A percentile compares a stretch with the other conserved stretches of the same genome.
phyloP scores from a whole-genome alignment of 2,888 invertebrate genomes.

The Chymomyza caudatula region DNA sequence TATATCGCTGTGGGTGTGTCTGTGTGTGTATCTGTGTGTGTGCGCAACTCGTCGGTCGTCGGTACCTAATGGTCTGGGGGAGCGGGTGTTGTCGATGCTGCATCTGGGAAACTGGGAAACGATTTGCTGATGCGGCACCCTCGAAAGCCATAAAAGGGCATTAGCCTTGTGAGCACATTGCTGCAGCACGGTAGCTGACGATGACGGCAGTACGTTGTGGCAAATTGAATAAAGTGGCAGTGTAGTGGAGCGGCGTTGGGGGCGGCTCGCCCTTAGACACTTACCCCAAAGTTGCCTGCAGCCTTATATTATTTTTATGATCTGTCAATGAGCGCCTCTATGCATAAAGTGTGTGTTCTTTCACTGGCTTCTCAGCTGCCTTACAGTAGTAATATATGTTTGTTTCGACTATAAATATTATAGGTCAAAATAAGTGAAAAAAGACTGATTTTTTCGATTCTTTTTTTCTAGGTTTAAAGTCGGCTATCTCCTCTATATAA shows the following conservation, averaged over 20 bases:
- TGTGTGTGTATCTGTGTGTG: background rate
- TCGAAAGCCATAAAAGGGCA: constrained; percentile 68
- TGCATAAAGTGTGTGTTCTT: too few species aligned
- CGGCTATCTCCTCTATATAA: too few species aligned
- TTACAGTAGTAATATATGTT: background rate
- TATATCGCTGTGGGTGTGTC: background rate
- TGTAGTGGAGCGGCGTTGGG: constrained; percentile 12
- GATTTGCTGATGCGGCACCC: constrained; percentile 60
- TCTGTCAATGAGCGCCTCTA: constrained; percentile 36
- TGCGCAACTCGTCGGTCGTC: background rate
- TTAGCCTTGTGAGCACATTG: constrained; percentile 59
- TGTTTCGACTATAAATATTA: background rate
- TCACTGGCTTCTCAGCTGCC: too few species aligned
- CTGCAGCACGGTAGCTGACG: constrained; percentile 26
- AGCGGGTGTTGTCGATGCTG: constrained; percentile 19
- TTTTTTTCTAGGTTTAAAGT: too few species aligned
- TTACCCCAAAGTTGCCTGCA: constrained; percentile 34
- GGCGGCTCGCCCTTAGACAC: constrained; percentile 7
- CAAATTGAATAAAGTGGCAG: constrained; percentile 61
- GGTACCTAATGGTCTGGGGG: constrained; percentile 9
- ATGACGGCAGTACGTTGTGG: constrained; percentile 34
- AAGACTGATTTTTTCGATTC: too few species aligned
- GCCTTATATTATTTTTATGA: constrained; percentile 36
- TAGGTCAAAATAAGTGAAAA: too few species aligned
- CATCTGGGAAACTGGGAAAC: constrained; percentile 18